Base-by-base conservation (phyloP, 2,797 vertebrate genomes). In the Paedocypris micromegethes region DNA sequence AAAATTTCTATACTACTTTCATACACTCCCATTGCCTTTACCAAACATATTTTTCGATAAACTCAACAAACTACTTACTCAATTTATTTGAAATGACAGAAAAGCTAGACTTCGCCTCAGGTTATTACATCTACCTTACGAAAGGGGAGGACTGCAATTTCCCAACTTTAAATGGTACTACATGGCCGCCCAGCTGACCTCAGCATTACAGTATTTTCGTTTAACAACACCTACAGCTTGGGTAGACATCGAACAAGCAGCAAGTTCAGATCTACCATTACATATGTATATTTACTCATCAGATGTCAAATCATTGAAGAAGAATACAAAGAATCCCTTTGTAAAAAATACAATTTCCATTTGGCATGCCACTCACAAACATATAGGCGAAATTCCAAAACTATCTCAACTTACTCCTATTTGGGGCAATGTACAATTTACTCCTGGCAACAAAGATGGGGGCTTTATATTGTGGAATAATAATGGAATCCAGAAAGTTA, bases 331-430 rank as follows among this genome's bases (percentile, higher is more conserved):
- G 37, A 52, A 52, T 9, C 5, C 0, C 23, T 51, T 51, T 9
- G 9, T 51, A n/a, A 52, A 52, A 52, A 52, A 52, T 52, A 52
- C 50, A 9, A 9, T 37, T 52, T 52, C 50, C 5, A 2, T 52
- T 5, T 52, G 50, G 50, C 9, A 52, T 37, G 50, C 50, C 37
- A 23, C 50, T 9, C 50, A 52, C 37, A 51, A 51, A 9, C 49
- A 23, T 23, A 51, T 52, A 6, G 50, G 5, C 6, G 9, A 52
- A 3, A 6, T 37, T 4, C 7, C n/a, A n/a, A 44, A 6, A 52
- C 40, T 43, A 4, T 52, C 50, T 23, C 9, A 52, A 52, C 9
- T 52, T 37, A 52, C 50, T 55, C 53, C 53, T 55, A 55, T 55
- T 41, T 55, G 53, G 53, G 53, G 39, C 41, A 55, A 9, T 41